Evolutionary conservation across 1,140 invertebrate species (phyloP), one percentile per base, ranked within the genome.

Genomic region (Drosophila ambigua): DNA sequence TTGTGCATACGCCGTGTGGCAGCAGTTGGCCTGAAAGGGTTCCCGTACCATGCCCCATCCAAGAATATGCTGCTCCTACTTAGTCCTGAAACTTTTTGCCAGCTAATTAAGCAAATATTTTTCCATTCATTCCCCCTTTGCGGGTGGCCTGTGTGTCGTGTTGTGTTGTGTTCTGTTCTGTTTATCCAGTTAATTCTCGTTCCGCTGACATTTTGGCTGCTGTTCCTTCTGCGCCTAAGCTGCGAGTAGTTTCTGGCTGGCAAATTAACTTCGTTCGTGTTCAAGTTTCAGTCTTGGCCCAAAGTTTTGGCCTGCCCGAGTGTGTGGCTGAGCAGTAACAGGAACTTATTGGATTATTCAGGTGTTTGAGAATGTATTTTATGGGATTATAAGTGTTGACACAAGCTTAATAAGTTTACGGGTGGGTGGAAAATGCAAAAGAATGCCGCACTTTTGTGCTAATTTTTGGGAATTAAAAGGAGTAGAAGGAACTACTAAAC

Each of bases 61-160:
- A 28, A 20, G 24, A 35, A 50, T 49, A 61, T 60, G 23, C 50
- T 45, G 28, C 44, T 35, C 55, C 24, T 63, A 35, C 73, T 73
- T 78, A 72, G 55, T 59, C 67, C 77, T 51, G 28, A 78, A 87
- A 87, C 35, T 88, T 87, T 83, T 83, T 87, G 83, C 84, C 83
- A 87, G 83, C 83, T 87, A 87, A 87, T 88, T 87, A 87, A 77
- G 84, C 79, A 83, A 87, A 88, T 83, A 83, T 77, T 88, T 2
- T 31, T 8, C 28, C 7, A 8, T 8, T 8, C 28, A 31, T 28
- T 7, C 7, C 6, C 6, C 28, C 28, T 2, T 31, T 2, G 1
- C 28, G 28, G 28, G 26, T 28, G 26, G 26, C 0, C 16, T 63
- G 39, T 64, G 35, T 72, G 66, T 72, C 60, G 50, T 53, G 66